Conservation (phyloP, 2,888 invertebrate species). For the Sinelater perroti region DNA sequence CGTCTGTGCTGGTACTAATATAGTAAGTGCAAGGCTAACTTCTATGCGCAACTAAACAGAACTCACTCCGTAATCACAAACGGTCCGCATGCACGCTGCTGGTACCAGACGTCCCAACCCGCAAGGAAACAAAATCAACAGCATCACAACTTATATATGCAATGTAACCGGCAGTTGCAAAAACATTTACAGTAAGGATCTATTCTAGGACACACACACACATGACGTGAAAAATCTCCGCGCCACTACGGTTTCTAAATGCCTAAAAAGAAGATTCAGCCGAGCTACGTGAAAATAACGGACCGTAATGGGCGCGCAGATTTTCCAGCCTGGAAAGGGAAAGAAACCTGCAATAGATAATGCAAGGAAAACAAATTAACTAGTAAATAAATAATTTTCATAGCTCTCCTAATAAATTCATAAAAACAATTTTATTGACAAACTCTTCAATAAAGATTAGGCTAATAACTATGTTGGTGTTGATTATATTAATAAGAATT, state of each 20-base stretch:
- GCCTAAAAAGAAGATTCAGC: no score
- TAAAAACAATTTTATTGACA: conserved; percentile 29
- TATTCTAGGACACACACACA: no score
- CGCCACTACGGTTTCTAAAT: no score
- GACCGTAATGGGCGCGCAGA: no score
- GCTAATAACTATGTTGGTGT: conserved; percentile 41
- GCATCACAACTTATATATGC: conserved; percentile 16
- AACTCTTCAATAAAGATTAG: conserved; percentile 31
- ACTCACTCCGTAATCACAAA: conserved; percentile 6
- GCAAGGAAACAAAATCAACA: neutral
- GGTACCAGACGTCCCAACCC: neutral
- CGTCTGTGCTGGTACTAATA: conserved; percentile 21
- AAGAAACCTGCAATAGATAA: neutral
- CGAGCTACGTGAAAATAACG: no score
- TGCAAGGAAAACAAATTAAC: conserved; percentile 15
- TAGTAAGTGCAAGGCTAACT: conserved; percentile 22
- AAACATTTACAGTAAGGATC: no score
- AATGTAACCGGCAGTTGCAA: no score
- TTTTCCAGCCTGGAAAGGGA: neutral
- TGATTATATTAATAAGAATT: conserved; percentile 41
- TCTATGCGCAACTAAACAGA: conserved; percentile 16
- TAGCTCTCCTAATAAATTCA: conserved; percentile 31
- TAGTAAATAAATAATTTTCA: conserved; percentile 39
- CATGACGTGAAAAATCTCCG: no score
- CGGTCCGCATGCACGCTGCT: neutral